phyloP scores from a whole-genome alignment of 1,140 invertebrate species.

The Lepidostoma basale region DNA sequence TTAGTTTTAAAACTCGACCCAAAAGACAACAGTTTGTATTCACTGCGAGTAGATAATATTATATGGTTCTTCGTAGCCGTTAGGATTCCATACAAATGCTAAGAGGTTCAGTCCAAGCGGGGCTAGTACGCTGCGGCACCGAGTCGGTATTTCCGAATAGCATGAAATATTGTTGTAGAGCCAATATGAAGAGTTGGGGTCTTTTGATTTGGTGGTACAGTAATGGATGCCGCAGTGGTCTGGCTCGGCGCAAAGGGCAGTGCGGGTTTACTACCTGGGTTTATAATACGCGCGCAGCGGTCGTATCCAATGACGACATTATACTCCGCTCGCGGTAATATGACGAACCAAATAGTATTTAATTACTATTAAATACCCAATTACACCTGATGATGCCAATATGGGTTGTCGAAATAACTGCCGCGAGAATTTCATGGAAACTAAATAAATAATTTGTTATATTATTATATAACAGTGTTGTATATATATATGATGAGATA shows the following conservation, averaged over 20 bases:
- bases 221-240: neutral
- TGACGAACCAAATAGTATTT: neutral
- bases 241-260: constrained; percentile 1
- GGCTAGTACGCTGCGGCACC: no score
- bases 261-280: neutral
- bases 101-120: neutral
- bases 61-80: constrained; percentile 1
- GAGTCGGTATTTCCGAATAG: no score
- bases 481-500: no score
- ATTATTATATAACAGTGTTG: no score
- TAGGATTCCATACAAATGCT: constrained; percentile 19
- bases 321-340: neutral
- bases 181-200: no score
- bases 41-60: constrained; percentile 2
- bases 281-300: neutral
- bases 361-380: no score
- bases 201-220: neutral
- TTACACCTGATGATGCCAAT: no score
- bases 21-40: constrained; percentile 6
- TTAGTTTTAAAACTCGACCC: constrained; percentile 17
- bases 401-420: no score
- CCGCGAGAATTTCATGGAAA: no score
- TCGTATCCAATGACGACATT: constrained; percentile 18
- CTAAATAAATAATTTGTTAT: no score
- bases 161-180: no score